Evolutionary conservation across 2,797 vertebrate genomes (phyloP), one percentile per base, ranked within the genome.

Genomic region (Periparus ater): DNA sequence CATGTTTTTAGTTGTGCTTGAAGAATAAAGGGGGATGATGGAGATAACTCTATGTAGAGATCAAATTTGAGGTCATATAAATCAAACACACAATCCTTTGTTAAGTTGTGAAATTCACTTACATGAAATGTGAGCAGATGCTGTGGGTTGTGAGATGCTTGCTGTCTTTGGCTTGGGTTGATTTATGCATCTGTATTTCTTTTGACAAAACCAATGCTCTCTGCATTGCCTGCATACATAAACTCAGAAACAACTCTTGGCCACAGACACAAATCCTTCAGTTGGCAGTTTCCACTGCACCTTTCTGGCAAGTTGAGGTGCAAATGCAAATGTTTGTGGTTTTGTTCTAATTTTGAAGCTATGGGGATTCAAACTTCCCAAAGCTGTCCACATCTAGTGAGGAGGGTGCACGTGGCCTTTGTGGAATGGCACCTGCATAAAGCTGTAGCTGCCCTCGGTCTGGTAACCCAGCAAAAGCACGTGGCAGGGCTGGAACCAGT

Each of bases 371-470:
- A 74, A 66, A 54, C 42, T 42, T 29, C 18, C 44, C 48, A 53
- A 30, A 53, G 32, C 42, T 70, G 25, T 45, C 58, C 2, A 1
- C 23, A 9, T 66, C n/a, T 86, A 6, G 12, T 60, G 54, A 32
- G 50, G 30, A 38, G 34, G 15, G 16, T 62, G 10, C 6, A 7
- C 9, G 4, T 10, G 2, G 6, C 63, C 54, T 53, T 60, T 45
- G 27, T 47, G 27, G 44, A 54, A 58, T 4, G 8, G 51, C 40
- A 32, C 9, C 38, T 25, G 29, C 1, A 0, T 47, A 32, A 71
- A 50, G 7, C 42, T 36, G 4, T 42, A 17, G 23, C 38, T 5
- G 9, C 17, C 26, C 18, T 61, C 0, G 0, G 10, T 34, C 20
- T 60, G n/a, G 32, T 75, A 40, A 44, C 22, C 15, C n/a, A 50